A percentile compares a stretch with the other conserved stretches of the same genome.
Conservation (phyloP, 2,888 invertebrate genomes). For the Drosophila longiperda region DNA sequence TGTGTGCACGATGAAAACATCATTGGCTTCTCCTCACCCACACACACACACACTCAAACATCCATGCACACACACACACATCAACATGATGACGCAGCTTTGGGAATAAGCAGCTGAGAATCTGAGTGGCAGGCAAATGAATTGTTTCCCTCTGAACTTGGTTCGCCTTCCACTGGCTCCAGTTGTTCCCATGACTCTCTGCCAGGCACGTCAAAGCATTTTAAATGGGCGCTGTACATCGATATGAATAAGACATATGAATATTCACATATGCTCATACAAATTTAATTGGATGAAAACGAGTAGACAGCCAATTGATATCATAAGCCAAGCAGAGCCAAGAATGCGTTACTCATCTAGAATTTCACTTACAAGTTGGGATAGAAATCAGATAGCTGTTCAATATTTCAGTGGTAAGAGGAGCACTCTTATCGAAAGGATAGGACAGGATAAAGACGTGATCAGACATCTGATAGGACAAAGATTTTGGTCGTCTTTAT, state of each 20-base stretch:
- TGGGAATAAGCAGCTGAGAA: slow-evolving; percentile 64
- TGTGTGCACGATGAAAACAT: slow-evolving; percentile 21
- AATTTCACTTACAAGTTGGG: neutral
- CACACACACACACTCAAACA: neutral
- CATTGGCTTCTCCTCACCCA: slow-evolving; percentile 16
- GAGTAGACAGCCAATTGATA: slow-evolving; percentile 25
- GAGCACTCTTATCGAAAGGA: neutral
- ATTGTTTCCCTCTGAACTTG: slow-evolving; percentile 54
- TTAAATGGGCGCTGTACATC: slow-evolving; percentile 51
- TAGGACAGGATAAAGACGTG: neutral
- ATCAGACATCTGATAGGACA: neutral
- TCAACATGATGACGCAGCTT: slow-evolving; percentile 57
- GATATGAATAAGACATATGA: slow-evolving; percentile 61
- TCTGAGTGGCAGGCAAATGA: slow-evolving; percentile 65
- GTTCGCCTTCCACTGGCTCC: slow-evolving; percentile 21
- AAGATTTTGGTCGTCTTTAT: neutral
- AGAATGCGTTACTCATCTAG: neutral
- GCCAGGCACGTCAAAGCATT: slow-evolving; percentile 46
- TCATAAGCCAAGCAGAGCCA: neutral
- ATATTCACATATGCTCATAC: slow-evolving; percentile 36
- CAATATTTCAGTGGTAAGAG: neutral
- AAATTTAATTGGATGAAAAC: slow-evolving; percentile 45
- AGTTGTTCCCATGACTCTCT: neutral
- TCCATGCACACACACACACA: slow-evolving; percentile 4
- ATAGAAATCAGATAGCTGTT: neutral